Evolutionary conservation across 2,888 invertebrate species (phyloP).

Genomic region (Plutella xylostella): DNA sequence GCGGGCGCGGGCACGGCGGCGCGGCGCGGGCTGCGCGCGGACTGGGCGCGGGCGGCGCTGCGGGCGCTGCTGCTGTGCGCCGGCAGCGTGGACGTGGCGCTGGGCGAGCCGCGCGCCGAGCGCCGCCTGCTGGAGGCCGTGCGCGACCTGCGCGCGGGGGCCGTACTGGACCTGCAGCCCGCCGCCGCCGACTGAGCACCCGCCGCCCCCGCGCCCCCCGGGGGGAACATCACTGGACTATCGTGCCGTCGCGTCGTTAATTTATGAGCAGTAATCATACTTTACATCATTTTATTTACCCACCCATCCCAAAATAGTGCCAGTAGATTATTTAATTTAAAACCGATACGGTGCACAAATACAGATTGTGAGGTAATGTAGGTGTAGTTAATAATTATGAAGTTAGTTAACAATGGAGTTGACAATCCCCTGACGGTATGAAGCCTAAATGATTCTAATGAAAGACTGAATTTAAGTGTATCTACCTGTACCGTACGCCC

Average conservation of each 20-base stretch:
- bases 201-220: too few relatives aligned
- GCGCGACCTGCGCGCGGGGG: slow-evolving; percentile 78
- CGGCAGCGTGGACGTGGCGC: slow-evolving; percentile 83
- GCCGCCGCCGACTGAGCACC: slow-evolving; percentile 32
- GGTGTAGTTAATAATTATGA: too few relatives aligned
- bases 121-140: slow-evolving; percentile 80
- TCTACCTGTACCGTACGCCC: slow-evolving; percentile 43
- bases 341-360: too few relatives aligned
- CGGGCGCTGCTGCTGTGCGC: slow-evolving; percentile 82
- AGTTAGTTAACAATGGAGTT: too few relatives aligned
- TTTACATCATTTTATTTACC: too few relatives aligned
- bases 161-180: slow-evolving; percentile 70
- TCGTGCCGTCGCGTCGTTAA: too few relatives aligned
- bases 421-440: too few relatives aligned
- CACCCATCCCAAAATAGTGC: too few relatives aligned
- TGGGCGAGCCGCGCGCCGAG: slow-evolving; percentile 82
- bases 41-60: slow-evolving; percentile 76
- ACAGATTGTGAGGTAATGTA: too few relatives aligned
- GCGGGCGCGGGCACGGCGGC: slow-evolving; percentile 63
- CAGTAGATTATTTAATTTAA: too few relatives aligned
- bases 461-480: slow-evolving; percentile 68
- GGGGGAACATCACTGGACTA: too few relatives aligned
- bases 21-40: slow-evolving; percentile 66
- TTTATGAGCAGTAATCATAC: too few relatives aligned
- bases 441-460: slow-evolving; percentile 28